Evolutionary conservation across 2,797 vertebrate species (phyloP).

Genomic region (Steatocranus sp.): DNA sequence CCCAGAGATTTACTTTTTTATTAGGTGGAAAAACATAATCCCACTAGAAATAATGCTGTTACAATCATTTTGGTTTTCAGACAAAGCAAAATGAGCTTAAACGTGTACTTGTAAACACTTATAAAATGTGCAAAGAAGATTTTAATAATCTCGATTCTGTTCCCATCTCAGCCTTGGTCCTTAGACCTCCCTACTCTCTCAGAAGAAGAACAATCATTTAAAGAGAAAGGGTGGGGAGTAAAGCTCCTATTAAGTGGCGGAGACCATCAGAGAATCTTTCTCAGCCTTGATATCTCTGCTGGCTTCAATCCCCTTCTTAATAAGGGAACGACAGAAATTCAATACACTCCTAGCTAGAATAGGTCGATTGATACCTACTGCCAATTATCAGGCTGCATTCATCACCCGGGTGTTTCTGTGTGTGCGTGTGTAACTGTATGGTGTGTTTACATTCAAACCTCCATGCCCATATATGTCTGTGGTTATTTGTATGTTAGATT

Average conservation of each 20-base stretch:
- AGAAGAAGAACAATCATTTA: not conserved
- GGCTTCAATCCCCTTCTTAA: constrained; percentile 47
- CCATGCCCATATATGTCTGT: not conserved
- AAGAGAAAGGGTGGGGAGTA: not conserved
- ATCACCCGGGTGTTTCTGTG: not conserved
- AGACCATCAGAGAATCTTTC: constrained; percentile 38
- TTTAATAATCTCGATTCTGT: constrained; percentile 2
- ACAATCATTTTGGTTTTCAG: not conserved
- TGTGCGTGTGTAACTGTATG: not conserved
- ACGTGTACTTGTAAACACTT: not conserved
- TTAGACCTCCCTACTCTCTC: not conserved
- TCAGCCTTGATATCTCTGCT: constrained; percentile 27
- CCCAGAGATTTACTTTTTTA: not conserved
- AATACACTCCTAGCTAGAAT: constrained; percentile 40
- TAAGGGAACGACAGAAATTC: constrained; percentile 40
- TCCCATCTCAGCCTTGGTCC: not conserved
- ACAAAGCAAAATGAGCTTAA: not conserved
- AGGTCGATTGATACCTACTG: constrained; percentile 39
- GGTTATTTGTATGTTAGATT: not conserved
- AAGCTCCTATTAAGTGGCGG: constrained; percentile 29
- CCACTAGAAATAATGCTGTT: not conserved
- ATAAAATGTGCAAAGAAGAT: not conserved
- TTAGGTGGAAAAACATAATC: not conserved
- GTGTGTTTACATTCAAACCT: not conserved
- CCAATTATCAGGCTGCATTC: constrained; percentile 42